Base-by-base conservation (phyloP, 2,888 invertebrate species). In the Megaustenia siamemsis region DNA sequence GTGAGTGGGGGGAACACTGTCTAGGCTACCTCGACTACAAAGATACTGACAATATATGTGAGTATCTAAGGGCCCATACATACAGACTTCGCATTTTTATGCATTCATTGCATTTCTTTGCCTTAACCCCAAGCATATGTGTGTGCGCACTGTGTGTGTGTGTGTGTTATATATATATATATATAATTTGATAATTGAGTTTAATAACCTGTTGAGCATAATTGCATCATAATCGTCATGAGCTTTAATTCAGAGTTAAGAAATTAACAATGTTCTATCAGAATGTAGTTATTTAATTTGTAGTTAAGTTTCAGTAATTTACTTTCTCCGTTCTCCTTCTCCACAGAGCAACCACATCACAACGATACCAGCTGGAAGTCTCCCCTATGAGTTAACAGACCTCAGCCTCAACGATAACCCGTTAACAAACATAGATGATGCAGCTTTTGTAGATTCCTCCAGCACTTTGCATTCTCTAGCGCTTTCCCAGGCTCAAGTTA, bases 371-470 rank as follows among this genome's bases (percentile, higher is more conserved):
- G n/a, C 71, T n/a, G 71, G 71, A 38, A 73, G 71, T 28, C 28
- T 73, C 2, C 71, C 71, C 18, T 28, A n/a, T 3, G 71, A 45
- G 10, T 45, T 73, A 28, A 45, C 6, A 1, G 21, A 40, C 3
- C n/a, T 73, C 1, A 12, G 45, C 12, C 45, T 73, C 15, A 12
- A 15, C 0, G 8, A 45, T 15, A 73, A 73, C 43, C 71, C 71
- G 5, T 28, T 73, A 28, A 28, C 71, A 28, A 73, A n/a, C n/a
- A 73, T 73, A n/a, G 71, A 73, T 28, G 71, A 73, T 15, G 15
- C n/a, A 3, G 71, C 71, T 5, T 73, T 73, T 24, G 38, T 45
- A 0, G 71, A 28, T 10, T 73, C 28, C 0, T 6, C 45, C 12
- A 45, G 6, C 71, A 73, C 45, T 1, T 45, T 73, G 45, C 10